Conservation (phyloP, 2,113 vertebrate species). For the Benthochromis sp. region DNA sequence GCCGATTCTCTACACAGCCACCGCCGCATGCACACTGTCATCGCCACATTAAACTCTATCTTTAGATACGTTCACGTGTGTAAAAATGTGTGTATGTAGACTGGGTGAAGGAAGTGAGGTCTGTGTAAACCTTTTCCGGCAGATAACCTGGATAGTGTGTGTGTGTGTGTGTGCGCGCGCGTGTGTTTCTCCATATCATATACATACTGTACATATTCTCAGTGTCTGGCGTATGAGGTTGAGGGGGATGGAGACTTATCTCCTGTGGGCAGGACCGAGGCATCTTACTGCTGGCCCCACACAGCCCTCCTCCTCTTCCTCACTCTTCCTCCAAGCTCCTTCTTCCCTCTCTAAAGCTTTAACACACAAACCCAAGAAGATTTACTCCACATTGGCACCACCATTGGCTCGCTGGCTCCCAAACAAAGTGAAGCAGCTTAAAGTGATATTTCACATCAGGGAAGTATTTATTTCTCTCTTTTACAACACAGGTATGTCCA, state of each 20-base stretch:
- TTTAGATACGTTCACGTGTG: constrained; percentile 52
- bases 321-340: neutral
- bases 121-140: constrained; percentile 51
- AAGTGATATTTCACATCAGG: constrained; percentile 32
- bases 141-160: constrained; percentile 48
- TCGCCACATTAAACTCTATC: constrained; percentile 58
- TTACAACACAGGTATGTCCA: neutral
- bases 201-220: constrained; percentile 35
- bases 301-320: neutral
- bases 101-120: constrained; percentile 32
- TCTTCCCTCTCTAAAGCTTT: constrained; percentile 5
- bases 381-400: constrained; percentile 37
- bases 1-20: constrained; percentile 63
- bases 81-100: constrained; percentile 11
- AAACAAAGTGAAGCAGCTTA: constrained; percentile 37
- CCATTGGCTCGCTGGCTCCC: constrained; percentile 11
- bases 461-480: neutral
- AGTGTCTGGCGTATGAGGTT: constrained; percentile 13
- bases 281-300: neutral
- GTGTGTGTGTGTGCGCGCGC: neutral
- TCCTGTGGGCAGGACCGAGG: constrained; percentile 40
- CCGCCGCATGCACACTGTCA: constrained; percentile 3
- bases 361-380: constrained; percentile 34
- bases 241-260: constrained; percentile 49
- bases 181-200: constrained; percentile 28